A percentile compares a stretch with the other conserved stretches of the same genome.
Conservation (phyloP, 2,888 invertebrate genomes). For the Timema cristinae region DNA sequence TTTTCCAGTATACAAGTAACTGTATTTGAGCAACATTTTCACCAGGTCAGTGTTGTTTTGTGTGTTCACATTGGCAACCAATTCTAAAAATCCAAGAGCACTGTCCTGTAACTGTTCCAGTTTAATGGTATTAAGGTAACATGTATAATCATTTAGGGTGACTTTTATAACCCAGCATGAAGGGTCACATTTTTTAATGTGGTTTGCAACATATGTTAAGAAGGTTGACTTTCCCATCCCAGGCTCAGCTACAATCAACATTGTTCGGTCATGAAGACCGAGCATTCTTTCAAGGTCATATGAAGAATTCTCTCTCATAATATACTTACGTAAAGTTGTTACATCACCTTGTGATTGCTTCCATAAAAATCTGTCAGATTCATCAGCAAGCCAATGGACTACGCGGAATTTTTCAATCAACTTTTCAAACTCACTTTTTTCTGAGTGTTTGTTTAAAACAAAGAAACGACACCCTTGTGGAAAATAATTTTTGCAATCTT, state of each 20-base stretch:
- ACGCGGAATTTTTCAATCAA: constrained; percentile 3
- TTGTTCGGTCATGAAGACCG: neutral
- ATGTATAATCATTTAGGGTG: constrained; percentile 19
- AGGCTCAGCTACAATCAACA: constrained; percentile 18
- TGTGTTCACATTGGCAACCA: constrained; percentile 5
- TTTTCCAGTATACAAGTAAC: constrained; percentile 7
- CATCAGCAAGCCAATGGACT: neutral
- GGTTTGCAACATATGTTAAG: constrained; percentile 8
- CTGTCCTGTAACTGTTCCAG: neutral
- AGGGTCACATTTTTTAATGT: constrained; percentile 16
- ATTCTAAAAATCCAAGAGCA: constrained; percentile 6
- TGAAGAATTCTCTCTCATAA: neutral
- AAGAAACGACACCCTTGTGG: neutral
- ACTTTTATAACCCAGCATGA: constrained; percentile 18
- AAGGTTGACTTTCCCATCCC: constrained; percentile 24
- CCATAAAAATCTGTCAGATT: neutral
- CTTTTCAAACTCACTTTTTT: neutral
- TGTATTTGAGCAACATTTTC: constrained; percentile 11
- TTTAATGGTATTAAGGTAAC: constrained; percentile 10
- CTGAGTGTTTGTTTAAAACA: neutral
- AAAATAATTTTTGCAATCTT: neutral
- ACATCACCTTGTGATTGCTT: constrained; percentile 6
- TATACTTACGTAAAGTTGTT: constrained; percentile 5
- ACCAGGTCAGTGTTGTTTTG: constrained; percentile 10
- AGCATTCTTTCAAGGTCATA: neutral